phyloP scores from a whole-genome alignment of 1,140 invertebrate species.

The Vanessa tameamea region DNA sequence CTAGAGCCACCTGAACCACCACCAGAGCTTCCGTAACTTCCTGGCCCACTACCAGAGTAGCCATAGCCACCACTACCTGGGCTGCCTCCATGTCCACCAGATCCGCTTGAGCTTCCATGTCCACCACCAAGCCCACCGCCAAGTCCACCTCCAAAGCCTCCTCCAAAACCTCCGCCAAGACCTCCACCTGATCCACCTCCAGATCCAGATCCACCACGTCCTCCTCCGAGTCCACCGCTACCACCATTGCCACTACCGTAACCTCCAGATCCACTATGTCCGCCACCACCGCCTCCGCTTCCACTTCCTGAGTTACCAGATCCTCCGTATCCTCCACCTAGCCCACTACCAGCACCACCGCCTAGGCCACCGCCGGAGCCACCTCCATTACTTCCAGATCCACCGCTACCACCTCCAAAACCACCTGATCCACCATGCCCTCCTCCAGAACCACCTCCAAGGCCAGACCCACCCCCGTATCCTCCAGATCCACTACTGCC shows the following conservation, averaged over 20 bases:
- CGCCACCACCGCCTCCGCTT: background rate
- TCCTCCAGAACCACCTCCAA: conserved; percentile 18
- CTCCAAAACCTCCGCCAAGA: conserved; percentile 40
- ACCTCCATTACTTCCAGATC: conserved; percentile 28
- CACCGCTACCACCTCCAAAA: conserved; percentile 27
- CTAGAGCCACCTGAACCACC: conserved; percentile 35
- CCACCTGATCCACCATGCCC: conserved; percentile 20
- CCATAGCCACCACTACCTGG: conserved; percentile 18
- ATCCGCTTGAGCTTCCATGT: conserved; percentile 30
- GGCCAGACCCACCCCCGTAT: conserved; percentile 34
- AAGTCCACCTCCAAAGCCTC: conserved; percentile 38
- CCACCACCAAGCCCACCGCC: conserved; percentile 43
- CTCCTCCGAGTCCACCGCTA: conserved; percentile 34
- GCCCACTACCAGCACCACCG: conserved; percentile 37
- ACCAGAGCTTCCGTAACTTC: conserved; percentile 37
- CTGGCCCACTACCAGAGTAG: conserved; percentile 34
- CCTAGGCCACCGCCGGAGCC: conserved; percentile 29
- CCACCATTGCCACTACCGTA: conserved; percentile 35
- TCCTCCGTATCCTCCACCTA: conserved; percentile 33
- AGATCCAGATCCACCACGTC: conserved; percentile 23
- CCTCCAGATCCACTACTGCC: conserved; percentile 29
- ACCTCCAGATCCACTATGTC: conserved; percentile 35
- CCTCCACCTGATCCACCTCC: conserved; percentile 31
- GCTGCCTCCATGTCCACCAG: conserved; percentile 20
- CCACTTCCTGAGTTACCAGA: conserved; percentile 27